phyloP scores from a whole-genome alignment of 2,888 invertebrate species.

The Tachina fera region DNA sequence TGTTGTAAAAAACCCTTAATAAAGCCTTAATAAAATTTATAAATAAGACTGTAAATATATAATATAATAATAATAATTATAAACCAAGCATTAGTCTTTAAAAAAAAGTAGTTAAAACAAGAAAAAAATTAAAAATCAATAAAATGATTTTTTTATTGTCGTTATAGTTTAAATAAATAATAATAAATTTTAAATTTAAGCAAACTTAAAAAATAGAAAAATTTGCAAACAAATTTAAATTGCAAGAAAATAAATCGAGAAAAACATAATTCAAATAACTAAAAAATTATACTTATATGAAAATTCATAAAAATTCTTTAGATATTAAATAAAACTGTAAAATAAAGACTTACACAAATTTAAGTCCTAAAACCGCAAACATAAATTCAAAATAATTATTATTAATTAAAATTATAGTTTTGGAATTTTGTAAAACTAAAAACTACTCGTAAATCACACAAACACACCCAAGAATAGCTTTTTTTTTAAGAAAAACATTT shows the following conservation, averaged over 20 bases:
- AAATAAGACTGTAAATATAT: too few species aligned
- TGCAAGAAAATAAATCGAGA: constrained; percentile 19
- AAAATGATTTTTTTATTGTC: constrained; percentile 81
- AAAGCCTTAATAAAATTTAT: too few species aligned
- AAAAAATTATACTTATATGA: background rate
- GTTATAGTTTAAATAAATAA: constrained; percentile 79
- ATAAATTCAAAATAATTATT: background rate
- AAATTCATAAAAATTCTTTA: background rate
- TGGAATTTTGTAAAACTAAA: constrained; percentile 9
- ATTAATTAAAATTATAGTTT: constrained; percentile 6
- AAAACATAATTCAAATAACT: background rate
- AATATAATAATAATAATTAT: constrained; percentile 17
- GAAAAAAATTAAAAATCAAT: constrained; percentile 73
- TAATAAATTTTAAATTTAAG: constrained; percentile 63
- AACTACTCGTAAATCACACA: background rate
- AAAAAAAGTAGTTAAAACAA: constrained; percentile 66
- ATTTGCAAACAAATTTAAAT: background rate
- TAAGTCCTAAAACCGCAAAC: constrained; percentile 15
- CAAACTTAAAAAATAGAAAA: constrained; percentile 54
- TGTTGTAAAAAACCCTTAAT: too few species aligned
- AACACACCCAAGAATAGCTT: constrained; percentile 39
- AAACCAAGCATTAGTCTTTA: constrained; percentile 26
- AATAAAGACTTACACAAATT: constrained; percentile 13
- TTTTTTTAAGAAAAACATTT: constrained; percentile 27
- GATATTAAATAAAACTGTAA: constrained; percentile 5